phyloP scores from a whole-genome alignment of 2,888 invertebrate species.

The Caenorhabditis virilis region DNA sequence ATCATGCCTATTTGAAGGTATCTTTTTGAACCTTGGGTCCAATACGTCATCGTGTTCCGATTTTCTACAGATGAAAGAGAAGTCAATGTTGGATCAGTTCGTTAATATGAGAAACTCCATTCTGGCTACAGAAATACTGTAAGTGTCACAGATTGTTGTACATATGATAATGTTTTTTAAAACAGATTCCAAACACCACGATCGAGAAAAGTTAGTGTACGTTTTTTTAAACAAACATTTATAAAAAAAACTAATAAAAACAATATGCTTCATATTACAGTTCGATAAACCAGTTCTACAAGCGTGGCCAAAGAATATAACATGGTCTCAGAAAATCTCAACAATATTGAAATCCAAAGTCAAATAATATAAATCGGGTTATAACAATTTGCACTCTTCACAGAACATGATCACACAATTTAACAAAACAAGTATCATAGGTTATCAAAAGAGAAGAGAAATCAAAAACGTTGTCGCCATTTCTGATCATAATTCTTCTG shows the following conservation, averaged over 20 bases:
- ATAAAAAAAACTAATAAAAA: too few species aligned
- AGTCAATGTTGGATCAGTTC: background rate
- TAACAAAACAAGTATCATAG: too few species aligned
- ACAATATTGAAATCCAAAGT: too few species aligned
- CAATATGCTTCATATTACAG: background rate
- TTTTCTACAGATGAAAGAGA: background rate
- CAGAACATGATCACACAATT: too few species aligned
- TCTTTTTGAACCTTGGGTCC: background rate
- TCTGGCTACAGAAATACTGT: conserved; percentile 1
- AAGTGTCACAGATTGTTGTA: background rate
- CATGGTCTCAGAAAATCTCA: too few species aligned
- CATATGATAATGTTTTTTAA: background rate
- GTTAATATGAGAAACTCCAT: conserved; percentile 1
- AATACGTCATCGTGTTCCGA: background rate
- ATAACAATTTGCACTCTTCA: too few species aligned
- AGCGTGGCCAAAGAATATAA: background rate
- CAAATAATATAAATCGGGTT: too few species aligned
- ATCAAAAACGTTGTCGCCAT: too few species aligned
- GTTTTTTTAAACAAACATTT: too few species aligned
- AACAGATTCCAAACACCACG: conserved; percentile 2
- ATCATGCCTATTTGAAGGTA: background rate
- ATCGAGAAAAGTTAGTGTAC: background rate
- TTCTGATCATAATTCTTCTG: too few species aligned
- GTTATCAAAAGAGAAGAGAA: too few species aligned
- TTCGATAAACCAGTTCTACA: background rate